Evolutionary conservation across 2,113 vertebrate species (phyloP), one percentile per base, ranked within the genome.

Genomic region (Eurypyga helias): DNA sequence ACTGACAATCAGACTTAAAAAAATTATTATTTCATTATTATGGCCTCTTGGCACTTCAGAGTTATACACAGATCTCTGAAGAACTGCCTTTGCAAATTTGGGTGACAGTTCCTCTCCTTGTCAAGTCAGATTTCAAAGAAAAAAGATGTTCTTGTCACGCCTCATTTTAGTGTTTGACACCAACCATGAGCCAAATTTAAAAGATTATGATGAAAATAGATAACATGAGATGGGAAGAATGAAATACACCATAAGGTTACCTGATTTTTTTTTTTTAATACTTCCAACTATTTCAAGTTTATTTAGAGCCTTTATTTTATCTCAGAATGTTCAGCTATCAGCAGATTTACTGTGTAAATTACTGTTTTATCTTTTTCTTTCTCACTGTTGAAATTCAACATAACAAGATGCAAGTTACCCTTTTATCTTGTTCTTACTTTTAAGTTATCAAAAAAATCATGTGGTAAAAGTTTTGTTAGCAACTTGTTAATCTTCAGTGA

Each of bases 401-500:
- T 71, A 87, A 95, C 65, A 61, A 95, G 58, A 95, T 93, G 58
- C 82, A 94, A 80, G 33, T 73, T 77, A 26, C n/a, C 13, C 76
- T 94, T 86, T 92, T 88, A 77, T 87, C 75, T 24, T 66, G 23
- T 75, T 66, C 20, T 85, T 85, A 41, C 77, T 87, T 91, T 79
- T 69, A 94, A 83, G 41, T 93, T 88, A 83, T 66, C 54, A 93
- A 85, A 79, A 94, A 93, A 62, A 24, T 10, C 78, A 71, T 67
- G 51, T 33, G 38, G 60, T 71, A 67, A 21, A 92, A 81, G 33
- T 89, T 92, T 89, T 84, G 38, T 94, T 96, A 90, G 13, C 48
- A 70, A 66, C 28, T 93, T 88, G 82, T 93, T 95, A 79, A 87
- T 89, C 89, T 93, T 87, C 76, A 72, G 69, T 83, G 60, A 71